Base-by-base conservation (phyloP, 2,797 vertebrate species). In the Lepilemur ruficaudatus region DNA sequence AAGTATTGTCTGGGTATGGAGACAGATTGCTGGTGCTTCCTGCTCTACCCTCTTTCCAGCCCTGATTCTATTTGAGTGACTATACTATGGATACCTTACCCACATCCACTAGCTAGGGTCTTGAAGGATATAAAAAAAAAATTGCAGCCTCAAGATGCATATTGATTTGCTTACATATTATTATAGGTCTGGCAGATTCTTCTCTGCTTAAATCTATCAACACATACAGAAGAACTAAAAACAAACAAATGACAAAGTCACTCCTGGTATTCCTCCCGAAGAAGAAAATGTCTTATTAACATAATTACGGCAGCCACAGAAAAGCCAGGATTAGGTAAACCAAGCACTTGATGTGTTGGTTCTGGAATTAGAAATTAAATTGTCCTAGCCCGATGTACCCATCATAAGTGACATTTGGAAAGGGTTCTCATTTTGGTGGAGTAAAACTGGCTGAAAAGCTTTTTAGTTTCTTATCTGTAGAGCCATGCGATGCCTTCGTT, bases 381-480 rank as follows among this genome's bases (percentile, higher is more conserved):
- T 46, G 20, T 70, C 48, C n/a, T 59, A 55, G 72, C 20, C 78
- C 80, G 35, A 28, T 43, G 18, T 50, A 22, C 52, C 61, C n/a
- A 46, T 76, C 73, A 50, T 67, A 61, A 92, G 15, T 35, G 18
- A 73, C 23, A 32, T 61, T 43, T 93, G 76, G 73, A 93, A 91
- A 80, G 46, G 88, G 67, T 32, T 81, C 55, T 55, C 50, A 48
- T 87, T 87, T 72, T 69, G 14, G 32, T 69, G 43, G 73, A 84
- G n/a, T 46, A 82, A 89, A 86, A 50, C 30, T 35, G 32, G 67
- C 59, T 55, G 13, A 17, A 57, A 70, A 69, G 25, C 11, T 35
- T 86, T 96, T 93, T 17, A 78, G 30, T 89, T 69, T 94, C 35
- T 95, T 72, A 78, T 82, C 83, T 70, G 59, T 25, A 78, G 84